Evolutionary conservation across 2,888 invertebrate genomes (phyloP), one percentile per base, ranked within the genome.

Genomic region (Meta bourneti): DNA sequence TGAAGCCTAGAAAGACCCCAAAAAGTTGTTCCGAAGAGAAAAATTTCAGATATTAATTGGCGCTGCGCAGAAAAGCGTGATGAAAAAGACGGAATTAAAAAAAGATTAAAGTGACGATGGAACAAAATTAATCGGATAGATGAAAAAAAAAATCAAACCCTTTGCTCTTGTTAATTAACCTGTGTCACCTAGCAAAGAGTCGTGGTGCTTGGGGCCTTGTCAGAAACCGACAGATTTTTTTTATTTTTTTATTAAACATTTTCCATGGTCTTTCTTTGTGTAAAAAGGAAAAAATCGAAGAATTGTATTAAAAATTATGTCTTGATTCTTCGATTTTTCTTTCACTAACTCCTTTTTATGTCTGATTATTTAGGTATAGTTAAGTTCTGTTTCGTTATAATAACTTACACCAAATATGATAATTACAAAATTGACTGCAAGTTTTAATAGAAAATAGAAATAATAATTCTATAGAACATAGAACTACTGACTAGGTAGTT

Each of bases 121-220:
- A 82, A 51, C 52, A 82, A 82, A 82, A 82, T 71, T 82, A 82
- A 82, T 82, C 82, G 82, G 82, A 82, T 71, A 34, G 13, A 13
- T 34, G 51, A 51, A 82, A 82, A 51, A 82, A 82, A 80, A 82
- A 82, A 49, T 82, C 71, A 49, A 20, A 69, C 71, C 69, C 49
- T 49, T 82, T 70, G 71, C 82, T 82, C 19, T 71, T 51, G 49
- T 82, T 82, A 82, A 82, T 82, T 82, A 82, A 82, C 82, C 82
- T 71, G 49, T 82, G 71, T 71, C 82, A 70, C 71, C 82, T 49
- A 51, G 19, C 71, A 6, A 82, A 51, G 71, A 71, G 9, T n/a
- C 77, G 49, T 82, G 69, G 82, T 71, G 70, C 71, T 71, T 11
- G n/a, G 51, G 82, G 70, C 69, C 51, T 51, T 72, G 82, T 79